Base-by-base conservation (phyloP, 30 jellyfish, hydroid and myxozoan species). In the Catostylus mosaicus region DNA sequence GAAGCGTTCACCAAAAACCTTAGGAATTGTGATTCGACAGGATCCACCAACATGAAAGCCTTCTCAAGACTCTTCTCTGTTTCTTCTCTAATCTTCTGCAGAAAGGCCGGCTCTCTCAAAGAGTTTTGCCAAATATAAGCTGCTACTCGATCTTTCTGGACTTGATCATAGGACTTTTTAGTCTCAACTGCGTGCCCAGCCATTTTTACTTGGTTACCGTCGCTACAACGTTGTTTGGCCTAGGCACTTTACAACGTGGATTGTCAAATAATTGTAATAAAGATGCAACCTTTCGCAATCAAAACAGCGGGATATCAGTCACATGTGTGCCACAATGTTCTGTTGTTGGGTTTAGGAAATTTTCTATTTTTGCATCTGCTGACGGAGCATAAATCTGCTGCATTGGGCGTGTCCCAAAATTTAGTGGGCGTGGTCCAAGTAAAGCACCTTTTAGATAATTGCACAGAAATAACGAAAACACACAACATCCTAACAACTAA, bases 1-100 rank as follows among this genome's bases (percentile, higher is more conserved):
- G 85, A 20, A 19, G 80, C 78, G n/a, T 75, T 82, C 23, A 92
- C 47, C 50, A 92, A 68, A 16, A 92, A 35, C 30, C 98, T 84
- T 20, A 92, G 70, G 29, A 92, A 66, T 80, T 92, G 98, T 3
- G 78, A 87, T 56, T 92, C 97, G 1, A 86, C 20, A 0, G 96
- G 91, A 69, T 92, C 98, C 18, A 69, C 70, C 82, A 92, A 27
- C 98, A 92, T 92, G 5, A 34, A 36, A 8, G 74, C 73, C 56
- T 57, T 78, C 24, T 50, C 69, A 18, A 48, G 68, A 5, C 4
- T 4, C 47, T 74, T 43, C 83, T n/a, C 11, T 11, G 98, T 91
- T 35, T 64, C 75, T 40, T 79, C 89, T 60, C 83, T 46, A 43
- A 91, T 29, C 35, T 86, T 85, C 62, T 24, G 60, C 71, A 91